A percentile compares a stretch with the other conserved stretches of the same genome.
These are phyloP conservation scores for Caenorhabditis sp. DNA, from an alignment of 2,888 invertebrate species.

Conservation along the genomic window DNA sequence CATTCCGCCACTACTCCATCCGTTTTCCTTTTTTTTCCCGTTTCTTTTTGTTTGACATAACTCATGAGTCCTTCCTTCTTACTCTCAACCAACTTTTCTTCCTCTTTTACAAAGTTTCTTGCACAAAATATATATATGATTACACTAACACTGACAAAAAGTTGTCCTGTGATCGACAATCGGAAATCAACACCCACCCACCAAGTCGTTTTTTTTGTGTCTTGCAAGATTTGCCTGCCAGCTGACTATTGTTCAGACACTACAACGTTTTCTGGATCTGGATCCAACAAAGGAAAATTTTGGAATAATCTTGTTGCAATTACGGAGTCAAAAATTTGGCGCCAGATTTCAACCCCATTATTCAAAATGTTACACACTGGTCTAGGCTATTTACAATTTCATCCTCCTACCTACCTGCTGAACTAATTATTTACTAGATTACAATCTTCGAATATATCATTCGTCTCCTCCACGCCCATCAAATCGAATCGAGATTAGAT, in stretches of 20 bases:
- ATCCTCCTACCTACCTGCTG: slow-evolving; percentile 2
- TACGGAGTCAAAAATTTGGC: slow-evolving; percentile 39
- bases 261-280: slow-evolving; percentile 13
- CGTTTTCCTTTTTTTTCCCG: slow-evolving; percentile 3
- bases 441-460: slow-evolving; percentile 14
- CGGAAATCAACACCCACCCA: slow-evolving; percentile 6
- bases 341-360: slow-evolving; percentile 12
- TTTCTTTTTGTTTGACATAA: slow-evolving; percentile 15
- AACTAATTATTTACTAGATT: slow-evolving; percentile 37
- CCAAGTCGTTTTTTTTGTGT: slow-evolving; percentile 1
- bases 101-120: slow-evolving; percentile 8
- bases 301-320: not conserved
- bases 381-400: slow-evolving; percentile 27
- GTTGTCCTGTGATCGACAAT: slow-evolving; percentile 11
- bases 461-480: not conserved
- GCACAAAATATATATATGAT: too few relatives aligned
- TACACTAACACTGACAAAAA: slow-evolving; percentile 29
- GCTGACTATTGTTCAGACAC: not conserved
- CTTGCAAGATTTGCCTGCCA: not conserved
- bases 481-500: slow-evolving; percentile 11
- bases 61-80: too few relatives aligned
- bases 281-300: not conserved
- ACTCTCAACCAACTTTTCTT: slow-evolving; percentile 16
- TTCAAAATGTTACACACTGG: not conserved
- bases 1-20: not conserved